Percentiles rank a stretch among this genome's conserved stretches.
Conservation (phyloP, 2,888 invertebrate genomes). For the Saturnia japonica region DNA sequence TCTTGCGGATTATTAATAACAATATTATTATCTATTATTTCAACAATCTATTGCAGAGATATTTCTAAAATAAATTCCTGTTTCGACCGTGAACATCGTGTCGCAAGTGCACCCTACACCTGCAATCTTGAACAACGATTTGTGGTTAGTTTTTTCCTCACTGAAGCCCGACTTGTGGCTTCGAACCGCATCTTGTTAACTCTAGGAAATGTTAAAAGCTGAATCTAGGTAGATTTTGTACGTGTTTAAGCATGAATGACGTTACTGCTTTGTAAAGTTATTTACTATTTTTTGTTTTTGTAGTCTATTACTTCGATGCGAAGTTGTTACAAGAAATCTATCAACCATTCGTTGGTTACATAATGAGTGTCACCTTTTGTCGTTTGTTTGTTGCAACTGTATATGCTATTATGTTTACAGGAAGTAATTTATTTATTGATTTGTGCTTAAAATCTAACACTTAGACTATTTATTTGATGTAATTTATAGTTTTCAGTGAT, state of each 20-base stretch:
- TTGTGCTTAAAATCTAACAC: conserved; percentile 36
- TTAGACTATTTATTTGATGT: conserved; percentile 16
- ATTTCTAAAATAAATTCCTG: conserved; percentile 37
- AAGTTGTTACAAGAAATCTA: conserved; percentile 23
- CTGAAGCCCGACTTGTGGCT: conserved; percentile 28
- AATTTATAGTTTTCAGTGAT: conserved; percentile 44
- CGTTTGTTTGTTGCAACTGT: conserved; percentile 28
- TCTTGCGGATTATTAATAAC: neutral
- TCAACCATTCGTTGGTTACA: conserved; percentile 40
- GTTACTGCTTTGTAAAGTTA: conserved; percentile 31
- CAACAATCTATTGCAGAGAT: conserved; percentile 33
- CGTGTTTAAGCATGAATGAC: neutral
- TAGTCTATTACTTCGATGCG: conserved; percentile 11
- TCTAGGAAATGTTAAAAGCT: conserved; percentile 1
- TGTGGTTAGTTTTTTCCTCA: conserved; percentile 26
- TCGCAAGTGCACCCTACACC: conserved; percentile 19
- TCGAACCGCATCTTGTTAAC: conserved; percentile 5
- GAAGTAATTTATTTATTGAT: conserved; percentile 47
- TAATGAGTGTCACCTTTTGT: conserved; percentile 36
- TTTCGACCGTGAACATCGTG: conserved; percentile 30
- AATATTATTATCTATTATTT: conserved; percentile 29
- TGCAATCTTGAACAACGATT: conserved; percentile 17
- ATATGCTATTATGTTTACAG: conserved; percentile 21
- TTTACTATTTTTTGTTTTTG: conserved; percentile 28
- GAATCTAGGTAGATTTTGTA: conserved; percentile 3